Conservation (phyloP, 2,888 invertebrate genomes). For the Phengaris arion region DNA sequence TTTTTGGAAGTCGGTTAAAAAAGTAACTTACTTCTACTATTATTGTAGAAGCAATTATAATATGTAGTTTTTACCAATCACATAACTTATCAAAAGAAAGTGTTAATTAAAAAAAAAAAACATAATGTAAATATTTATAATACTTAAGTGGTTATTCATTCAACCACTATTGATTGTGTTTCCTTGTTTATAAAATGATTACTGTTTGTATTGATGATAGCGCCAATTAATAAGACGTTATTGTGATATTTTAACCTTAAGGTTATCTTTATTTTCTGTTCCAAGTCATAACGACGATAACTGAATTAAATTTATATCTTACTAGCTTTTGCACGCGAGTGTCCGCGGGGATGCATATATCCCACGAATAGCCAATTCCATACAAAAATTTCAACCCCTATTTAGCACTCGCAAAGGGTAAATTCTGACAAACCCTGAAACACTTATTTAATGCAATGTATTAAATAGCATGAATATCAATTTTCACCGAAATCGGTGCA, state of each 20-base stretch:
- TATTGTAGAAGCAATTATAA: not conserved
- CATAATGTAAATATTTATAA: constrained; percentile 2
- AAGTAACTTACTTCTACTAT: too few species aligned
- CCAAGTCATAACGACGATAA: not conserved
- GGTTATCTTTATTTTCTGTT: not conserved
- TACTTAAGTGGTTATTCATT: not conserved
- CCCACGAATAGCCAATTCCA: too few species aligned
- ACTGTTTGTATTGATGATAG: not conserved
- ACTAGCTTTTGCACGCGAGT: not conserved
- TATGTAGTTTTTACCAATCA: not conserved
- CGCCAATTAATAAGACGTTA: not conserved
- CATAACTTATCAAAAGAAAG: not conserved
- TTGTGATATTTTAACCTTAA: not conserved
- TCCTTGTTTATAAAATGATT: constrained; percentile 2
- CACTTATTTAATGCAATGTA: too few species aligned
- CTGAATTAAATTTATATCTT: not conserved
- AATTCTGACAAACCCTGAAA: too few species aligned
- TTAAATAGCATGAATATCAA: not conserved
- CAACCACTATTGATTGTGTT: not conserved
- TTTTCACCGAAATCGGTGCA: not conserved
- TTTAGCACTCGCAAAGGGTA: too few species aligned
- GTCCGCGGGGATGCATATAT: too few species aligned
- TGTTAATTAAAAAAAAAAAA: too few species aligned
- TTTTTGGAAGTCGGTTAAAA: too few species aligned
- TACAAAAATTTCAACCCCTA: too few species aligned